Evolutionary conservation across 2,113 vertebrate species (phyloP), one percentile per base, ranked within the genome.

Genomic region (Beaufortia kweichowensis): DNA sequence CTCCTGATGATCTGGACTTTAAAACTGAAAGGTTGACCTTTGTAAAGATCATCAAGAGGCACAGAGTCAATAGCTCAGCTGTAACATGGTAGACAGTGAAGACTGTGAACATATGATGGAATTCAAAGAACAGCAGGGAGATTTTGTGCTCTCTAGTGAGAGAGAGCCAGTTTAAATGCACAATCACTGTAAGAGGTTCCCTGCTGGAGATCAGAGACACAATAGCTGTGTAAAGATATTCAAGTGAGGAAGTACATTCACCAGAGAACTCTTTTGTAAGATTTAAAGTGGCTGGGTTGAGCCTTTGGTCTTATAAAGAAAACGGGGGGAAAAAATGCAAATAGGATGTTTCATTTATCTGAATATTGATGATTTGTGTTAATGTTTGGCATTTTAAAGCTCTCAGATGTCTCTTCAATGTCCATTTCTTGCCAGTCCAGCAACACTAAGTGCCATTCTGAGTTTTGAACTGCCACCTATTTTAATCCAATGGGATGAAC

Each of bases 31-130:
- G 70, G 26, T 9, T 61, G 57, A 26, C 70, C 70, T 61, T 74
- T 61, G 23, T 43, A 61, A 60, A 73, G 70, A 61, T 60, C 57
- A 73, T 61, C 24, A 46, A 46, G 70, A 57, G 29, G 75, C 53
- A 10, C 28, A 46, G 75, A 77, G 57, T 78, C 61, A 72, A 63
- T 72, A 72, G 31, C 33, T 78, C 56, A 33, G 66, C 57, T 24
- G 21, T 56, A 67, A 61, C 31, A 70, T 41, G 64, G 65, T 48
- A 48, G 56, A 68, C n/a, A 60, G 24, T 43, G 41, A 70, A 39
- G 59, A 66, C 56, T 71, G 59, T 56, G 23, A 21, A 11, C 23
- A 69, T 67, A 69, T 61, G 55, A 50, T 70, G 57, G 43, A 43
- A 61, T 43, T 35, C 55, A 21, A 35, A 78, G 35, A 67, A 10